Evolutionary conservation across 2,113 vertebrate genomes (phyloP).

Genomic region (Siphamia tubifer): DNA sequence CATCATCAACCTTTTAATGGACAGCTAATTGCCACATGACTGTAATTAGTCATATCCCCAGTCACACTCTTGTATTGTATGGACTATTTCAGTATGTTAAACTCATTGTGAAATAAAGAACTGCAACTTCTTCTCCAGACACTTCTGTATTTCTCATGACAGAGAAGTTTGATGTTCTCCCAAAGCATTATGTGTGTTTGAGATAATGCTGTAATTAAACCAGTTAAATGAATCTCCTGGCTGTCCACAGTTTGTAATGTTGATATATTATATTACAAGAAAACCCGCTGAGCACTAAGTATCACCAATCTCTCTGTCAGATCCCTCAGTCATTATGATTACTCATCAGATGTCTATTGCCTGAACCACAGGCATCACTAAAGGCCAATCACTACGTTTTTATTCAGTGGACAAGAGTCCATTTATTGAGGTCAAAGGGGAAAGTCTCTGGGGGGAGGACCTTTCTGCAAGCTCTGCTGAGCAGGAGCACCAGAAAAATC

Average conservation of each 20-base stretch:
- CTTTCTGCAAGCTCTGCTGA: constrained; percentile 51
- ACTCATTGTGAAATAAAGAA: background rate
- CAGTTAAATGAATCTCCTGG: background rate
- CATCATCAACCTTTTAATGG: background rate
- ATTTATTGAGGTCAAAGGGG: constrained; percentile 79
- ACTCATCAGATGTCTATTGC: constrained; percentile 35
- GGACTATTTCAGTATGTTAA: background rate
- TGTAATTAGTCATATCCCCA: background rate
- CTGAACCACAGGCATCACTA: constrained; percentile 62
- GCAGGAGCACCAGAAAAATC: constrained; percentile 46
- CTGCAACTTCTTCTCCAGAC: background rate
- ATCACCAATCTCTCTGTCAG: background rate
- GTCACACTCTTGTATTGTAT: background rate
- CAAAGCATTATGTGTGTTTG: background rate
- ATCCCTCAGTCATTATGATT: constrained; percentile 34
- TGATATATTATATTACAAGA: constrained; percentile 15
- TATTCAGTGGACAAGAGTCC: constrained; percentile 70
- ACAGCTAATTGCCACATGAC: background rate
- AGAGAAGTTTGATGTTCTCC: background rate
- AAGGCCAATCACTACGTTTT: constrained; percentile 67
- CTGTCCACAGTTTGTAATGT: background rate
- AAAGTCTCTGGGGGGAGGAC: constrained; percentile 67
- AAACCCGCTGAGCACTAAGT: background rate
- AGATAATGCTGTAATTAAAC: background rate
- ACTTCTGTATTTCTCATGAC: background rate